A percentile compares a stretch with the other conserved stretches of the same genome.
phyloP scores from a whole-genome alignment of 1,140 invertebrate species.

The Eciton burchellii region DNA sequence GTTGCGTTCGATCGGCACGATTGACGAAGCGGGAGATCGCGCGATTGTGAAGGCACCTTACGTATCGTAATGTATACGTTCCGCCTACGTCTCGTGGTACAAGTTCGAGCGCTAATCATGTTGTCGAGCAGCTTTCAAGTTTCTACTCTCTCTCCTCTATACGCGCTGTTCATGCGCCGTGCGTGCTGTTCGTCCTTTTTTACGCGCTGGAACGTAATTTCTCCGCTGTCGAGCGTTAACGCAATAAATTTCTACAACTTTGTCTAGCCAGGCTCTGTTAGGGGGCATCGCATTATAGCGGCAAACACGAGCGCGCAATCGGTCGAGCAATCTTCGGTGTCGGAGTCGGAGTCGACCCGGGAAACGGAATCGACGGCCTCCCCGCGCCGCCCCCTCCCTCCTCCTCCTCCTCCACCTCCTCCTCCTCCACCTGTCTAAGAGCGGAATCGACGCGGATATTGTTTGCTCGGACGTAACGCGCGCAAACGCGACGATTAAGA shows the following conservation, averaged over 20 bases:
- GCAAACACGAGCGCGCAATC: background rate
- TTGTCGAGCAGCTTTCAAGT: constrained; percentile 51
- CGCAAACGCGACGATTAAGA: no score
- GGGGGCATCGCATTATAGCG: background rate
- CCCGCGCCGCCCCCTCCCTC: no score
- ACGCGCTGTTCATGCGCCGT: background rate
- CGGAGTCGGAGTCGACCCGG: background rate
- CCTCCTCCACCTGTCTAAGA: no score
- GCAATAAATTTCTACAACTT: constrained; percentile 3
- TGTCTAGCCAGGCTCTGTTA: background rate
- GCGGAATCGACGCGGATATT: background rate
- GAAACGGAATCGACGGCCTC: background rate
- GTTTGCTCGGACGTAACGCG: background rate
- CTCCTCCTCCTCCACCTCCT: no score
- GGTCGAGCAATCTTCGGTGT: background rate
- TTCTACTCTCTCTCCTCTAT: constrained; percentile 33
- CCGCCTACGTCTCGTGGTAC: constrained; percentile 41
- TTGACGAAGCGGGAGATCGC: constrained; percentile 5
- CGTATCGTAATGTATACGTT: constrained; percentile 43
- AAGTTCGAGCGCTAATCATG: constrained; percentile 57
- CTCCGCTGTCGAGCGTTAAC: background rate
- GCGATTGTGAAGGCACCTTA: constrained; percentile 36
- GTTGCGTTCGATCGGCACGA: background rate
- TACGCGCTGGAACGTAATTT: background rate
- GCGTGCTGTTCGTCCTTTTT: background rate